Conservation (phyloP, 2,888 invertebrate genomes). For the Mythimna ferrago region DNA sequence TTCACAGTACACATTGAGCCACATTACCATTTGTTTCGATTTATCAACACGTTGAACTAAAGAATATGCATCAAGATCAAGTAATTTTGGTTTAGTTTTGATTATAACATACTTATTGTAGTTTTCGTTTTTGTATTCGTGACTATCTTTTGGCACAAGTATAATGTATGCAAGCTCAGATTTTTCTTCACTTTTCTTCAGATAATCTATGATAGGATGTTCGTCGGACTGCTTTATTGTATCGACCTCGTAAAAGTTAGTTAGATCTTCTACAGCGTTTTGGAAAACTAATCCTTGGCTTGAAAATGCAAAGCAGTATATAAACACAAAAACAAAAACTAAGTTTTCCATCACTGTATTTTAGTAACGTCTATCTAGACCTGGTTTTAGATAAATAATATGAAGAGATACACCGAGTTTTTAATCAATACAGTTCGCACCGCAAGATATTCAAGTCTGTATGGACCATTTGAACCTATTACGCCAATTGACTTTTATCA, state of each 20-base stretch:
- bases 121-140: constrained; percentile 54
- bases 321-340: constrained; percentile 32
- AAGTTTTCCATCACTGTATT: constrained; percentile 51
- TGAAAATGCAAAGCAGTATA: constrained; percentile 44
- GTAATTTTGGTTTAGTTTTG: constrained; percentile 65
- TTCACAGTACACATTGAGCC: constrained; percentile 74
- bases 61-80: constrained; percentile 65
- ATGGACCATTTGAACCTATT: constrained; percentile 75
- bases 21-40: constrained; percentile 71
- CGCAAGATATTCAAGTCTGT: constrained; percentile 49
- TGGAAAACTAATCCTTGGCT: constrained; percentile 56
- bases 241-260: constrained; percentile 65
- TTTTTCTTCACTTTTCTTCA: constrained; percentile 56
- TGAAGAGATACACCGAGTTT: constrained; percentile 55
- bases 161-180: constrained; percentile 61
- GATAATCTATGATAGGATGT: constrained; percentile 56
- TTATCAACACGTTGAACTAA: constrained; percentile 66
- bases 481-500: constrained; percentile 76
- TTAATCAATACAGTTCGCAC: constrained; percentile 59
- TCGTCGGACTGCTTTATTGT: constrained; percentile 54
- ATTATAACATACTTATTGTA: constrained; percentile 68
- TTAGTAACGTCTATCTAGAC: constrained; percentile 50
- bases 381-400: constrained; percentile 52
- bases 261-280: constrained; percentile 45
- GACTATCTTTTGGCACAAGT: constrained; percentile 55